These are phyloP conservation scores for Noturus placidus DNA, from an alignment of 2,113 vertebrate genomes.

Conservation along the genomic window DNA sequence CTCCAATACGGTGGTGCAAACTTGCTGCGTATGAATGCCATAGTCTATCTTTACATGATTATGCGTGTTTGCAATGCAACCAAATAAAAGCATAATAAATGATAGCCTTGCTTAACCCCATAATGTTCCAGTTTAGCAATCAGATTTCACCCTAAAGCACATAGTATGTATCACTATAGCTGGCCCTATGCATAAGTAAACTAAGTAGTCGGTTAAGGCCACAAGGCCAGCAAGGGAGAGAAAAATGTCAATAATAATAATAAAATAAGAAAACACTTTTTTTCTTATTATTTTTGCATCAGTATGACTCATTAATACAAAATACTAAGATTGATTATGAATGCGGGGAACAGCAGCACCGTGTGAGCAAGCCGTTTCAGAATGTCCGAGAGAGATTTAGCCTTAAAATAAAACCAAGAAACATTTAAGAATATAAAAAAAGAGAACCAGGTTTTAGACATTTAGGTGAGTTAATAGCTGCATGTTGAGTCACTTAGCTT, in stretches of 20 bases:
- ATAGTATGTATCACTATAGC: not conserved
- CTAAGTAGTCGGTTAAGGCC: not conserved
- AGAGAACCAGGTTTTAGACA: not conserved
- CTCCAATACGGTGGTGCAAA: not conserved
- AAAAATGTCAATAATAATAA: not conserved
- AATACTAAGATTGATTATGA: not conserved
- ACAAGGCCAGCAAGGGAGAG: not conserved
- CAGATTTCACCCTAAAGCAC: not conserved
- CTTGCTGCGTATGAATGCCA: not conserved
- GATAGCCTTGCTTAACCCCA: not conserved
- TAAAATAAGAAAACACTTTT: not conserved
- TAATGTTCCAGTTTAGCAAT: not conserved
- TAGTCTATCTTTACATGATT: not conserved
- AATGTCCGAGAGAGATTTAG: not conserved
- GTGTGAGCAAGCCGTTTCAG: not conserved
- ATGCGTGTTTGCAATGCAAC: not conserved
- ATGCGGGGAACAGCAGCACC: not conserved
- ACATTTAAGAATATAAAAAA: not conserved
- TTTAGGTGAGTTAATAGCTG: not conserved
- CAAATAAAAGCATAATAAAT: not conserved
- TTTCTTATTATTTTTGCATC: not conserved
- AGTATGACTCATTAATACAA: conserved; percentile 3
- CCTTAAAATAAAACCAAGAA: not conserved
- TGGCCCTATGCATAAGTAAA: not conserved
- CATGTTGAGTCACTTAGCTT: not conserved